phyloP scores from a whole-genome alignment of 2,113 vertebrate species.

The Mirounga angustirostris region DNA sequence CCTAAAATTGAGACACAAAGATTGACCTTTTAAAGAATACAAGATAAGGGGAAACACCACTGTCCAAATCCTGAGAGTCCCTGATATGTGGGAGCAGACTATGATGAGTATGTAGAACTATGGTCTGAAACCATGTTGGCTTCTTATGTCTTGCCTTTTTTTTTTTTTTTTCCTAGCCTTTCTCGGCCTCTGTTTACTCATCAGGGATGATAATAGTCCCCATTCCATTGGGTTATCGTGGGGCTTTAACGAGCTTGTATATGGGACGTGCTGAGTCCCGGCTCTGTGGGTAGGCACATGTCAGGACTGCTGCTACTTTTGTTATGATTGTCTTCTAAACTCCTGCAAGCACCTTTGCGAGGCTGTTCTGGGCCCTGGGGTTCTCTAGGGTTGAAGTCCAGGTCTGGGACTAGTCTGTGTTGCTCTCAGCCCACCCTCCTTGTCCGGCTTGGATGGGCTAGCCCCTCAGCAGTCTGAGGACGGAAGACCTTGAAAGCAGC shows the following conservation, averaged over 20 bases:
- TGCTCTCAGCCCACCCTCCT: not conserved
- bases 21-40: not conserved
- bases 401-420: not conserved
- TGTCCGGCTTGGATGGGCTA: not conserved
- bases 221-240: not conserved
- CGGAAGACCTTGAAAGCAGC: not conserved
- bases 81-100: rapidly evolving
- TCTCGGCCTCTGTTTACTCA: constrained; percentile 6
- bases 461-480: not conserved
- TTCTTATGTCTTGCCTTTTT: not conserved
- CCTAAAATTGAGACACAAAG: not conserved
- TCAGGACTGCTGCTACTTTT: not conserved
- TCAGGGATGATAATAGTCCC: not conserved
- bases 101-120: rapidly evolving
- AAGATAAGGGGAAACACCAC: not conserved
- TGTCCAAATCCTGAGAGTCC: not conserved
- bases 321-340: not conserved
- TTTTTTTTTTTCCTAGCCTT: not conserved
- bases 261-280: not conserved
- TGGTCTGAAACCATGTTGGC: not conserved
- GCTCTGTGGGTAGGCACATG: rapidly evolving
- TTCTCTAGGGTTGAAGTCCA: not conserved
- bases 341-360: not conserved
- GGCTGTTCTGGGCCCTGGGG: not conserved
- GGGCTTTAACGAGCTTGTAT: not conserved